Evolutionary conservation across 2,113 vertebrate genomes (phyloP).

Genomic region (Daphoenositta chrysoptera): DNA sequence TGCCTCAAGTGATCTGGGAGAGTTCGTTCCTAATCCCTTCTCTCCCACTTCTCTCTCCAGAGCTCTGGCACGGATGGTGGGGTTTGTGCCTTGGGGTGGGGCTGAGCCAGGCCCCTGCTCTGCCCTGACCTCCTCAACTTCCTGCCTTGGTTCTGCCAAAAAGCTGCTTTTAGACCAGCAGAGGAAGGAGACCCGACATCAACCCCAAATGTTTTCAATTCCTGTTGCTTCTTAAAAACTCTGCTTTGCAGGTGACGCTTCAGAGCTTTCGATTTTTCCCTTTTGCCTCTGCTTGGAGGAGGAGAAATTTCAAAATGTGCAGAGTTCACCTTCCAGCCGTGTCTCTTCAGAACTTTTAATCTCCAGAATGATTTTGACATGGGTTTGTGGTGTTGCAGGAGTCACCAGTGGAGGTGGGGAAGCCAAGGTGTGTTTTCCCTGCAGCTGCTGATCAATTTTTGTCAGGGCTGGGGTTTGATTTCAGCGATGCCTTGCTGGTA

Average conservation of each 20-base stretch:
- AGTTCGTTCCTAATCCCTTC: neutral
- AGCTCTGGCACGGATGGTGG: neutral
- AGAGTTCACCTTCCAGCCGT: neutral
- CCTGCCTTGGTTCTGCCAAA: accelerated
- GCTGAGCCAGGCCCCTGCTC: neutral
- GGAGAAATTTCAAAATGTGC: neutral
- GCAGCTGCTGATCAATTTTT: neutral
- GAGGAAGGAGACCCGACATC: neutral
- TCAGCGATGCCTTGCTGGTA: neutral
- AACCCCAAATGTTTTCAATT: neutral
- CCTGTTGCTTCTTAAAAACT: neutral
- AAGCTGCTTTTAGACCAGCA: neutral
- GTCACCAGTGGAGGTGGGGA: neutral
- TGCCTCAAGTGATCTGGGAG: neutral
- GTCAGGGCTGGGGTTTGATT: neutral
- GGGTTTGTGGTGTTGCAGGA: neutral
- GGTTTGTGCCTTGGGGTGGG: accelerated
- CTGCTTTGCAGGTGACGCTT: neutral
- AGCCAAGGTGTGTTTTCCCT: neutral
- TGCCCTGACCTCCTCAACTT: neutral
- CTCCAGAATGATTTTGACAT: accelerated
- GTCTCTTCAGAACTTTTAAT: neutral
- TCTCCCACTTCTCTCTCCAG: neutral
- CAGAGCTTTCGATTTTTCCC: neutral
- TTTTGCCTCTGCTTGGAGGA: neutral